A percentile compares a stretch with the other conserved stretches of the same genome.
These are phyloP conservation scores for Drosophila yakuba DNA, from an alignment of 1,140 invertebrate genomes.

Conservation along the genomic window DNA sequence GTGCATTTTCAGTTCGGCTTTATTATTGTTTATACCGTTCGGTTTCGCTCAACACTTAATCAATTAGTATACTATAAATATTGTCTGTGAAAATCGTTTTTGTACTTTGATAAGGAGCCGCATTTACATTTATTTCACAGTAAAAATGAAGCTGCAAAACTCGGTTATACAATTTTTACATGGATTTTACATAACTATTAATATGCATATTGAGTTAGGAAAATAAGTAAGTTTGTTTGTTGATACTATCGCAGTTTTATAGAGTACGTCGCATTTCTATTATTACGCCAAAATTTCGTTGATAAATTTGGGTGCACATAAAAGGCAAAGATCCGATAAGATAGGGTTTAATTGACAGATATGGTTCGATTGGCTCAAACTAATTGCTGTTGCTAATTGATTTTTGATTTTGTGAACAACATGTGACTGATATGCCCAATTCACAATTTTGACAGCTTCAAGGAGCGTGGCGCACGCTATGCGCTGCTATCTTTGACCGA, in stretches of 20 bases:
- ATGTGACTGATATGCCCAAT: conserved; percentile 25
- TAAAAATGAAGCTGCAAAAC: too few species aligned
- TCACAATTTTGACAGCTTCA: conserved; percentile 89
- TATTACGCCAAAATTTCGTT: conserved; percentile 28
- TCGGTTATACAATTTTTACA: too few species aligned
- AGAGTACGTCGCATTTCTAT: conserved; percentile 1
- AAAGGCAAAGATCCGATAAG: conserved; percentile 40
- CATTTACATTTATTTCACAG: background rate
- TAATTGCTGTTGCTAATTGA: conserved; percentile 59
- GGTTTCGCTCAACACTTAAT: conserved; percentile 3
- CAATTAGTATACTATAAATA: conserved; percentile 11
- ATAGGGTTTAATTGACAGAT: conserved; percentile 34
- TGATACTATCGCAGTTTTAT: background rate
- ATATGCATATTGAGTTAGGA: background rate
- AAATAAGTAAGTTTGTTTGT: conserved; percentile 2
- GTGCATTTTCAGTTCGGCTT: conserved; percentile 15
- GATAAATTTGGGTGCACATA: conserved; percentile 23
- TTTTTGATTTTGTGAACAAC: conserved; percentile 22
- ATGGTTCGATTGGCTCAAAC: conserved; percentile 33
- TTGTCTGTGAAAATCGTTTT: conserved; percentile 24
- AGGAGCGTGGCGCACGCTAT: conserved; percentile 96
- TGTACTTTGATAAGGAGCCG: conserved; percentile 18
- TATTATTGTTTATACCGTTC: conserved; percentile 14
- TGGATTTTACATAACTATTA: background rate
- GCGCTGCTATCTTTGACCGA: conserved; percentile 91